Conservation (phyloP, 2,113 vertebrate species). For the Anolis sagrei region DNA sequence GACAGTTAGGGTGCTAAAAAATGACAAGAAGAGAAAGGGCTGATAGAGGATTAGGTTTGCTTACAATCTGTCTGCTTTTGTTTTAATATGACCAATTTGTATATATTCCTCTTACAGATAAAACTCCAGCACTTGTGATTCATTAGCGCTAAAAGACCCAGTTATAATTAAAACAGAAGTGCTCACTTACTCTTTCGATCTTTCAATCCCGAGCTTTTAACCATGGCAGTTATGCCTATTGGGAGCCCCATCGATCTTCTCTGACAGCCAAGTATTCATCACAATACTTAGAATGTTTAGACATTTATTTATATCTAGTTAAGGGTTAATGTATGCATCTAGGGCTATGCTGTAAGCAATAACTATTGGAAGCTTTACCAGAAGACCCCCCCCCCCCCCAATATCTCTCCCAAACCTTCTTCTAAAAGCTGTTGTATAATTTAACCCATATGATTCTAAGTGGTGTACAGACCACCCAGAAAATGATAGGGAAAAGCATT, state of each 20-base stretch:
- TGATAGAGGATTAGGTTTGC: slow-evolving; percentile 54
- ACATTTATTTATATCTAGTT: slow-evolving; percentile 67
- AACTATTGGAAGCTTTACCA: slow-evolving; percentile 48
- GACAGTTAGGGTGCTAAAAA: slow-evolving; percentile 62
- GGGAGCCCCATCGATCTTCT: slow-evolving; percentile 45
- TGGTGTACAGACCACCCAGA: slow-evolving; percentile 65
- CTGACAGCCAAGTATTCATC: slow-evolving; percentile 67
- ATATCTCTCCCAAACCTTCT: slow-evolving; percentile 41
- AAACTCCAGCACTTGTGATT: slow-evolving; percentile 42
- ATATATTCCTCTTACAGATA: slow-evolving; percentile 39
- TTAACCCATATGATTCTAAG: slow-evolving; percentile 63
- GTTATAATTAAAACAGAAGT: slow-evolving; percentile 70
- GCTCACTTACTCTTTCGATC: slow-evolving; percentile 66
- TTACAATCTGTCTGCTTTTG: slow-evolving; percentile 46
- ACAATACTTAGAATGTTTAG: slow-evolving; percentile 63
- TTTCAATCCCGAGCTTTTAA: slow-evolving; percentile 61
- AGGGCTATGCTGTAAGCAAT: slow-evolving; percentile 33
- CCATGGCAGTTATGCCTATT: slow-evolving; percentile 54
- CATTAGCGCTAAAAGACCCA: slow-evolving; percentile 54
- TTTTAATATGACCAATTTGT: slow-evolving; percentile 38
- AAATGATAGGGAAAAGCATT: slow-evolving; percentile 2
- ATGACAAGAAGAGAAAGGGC: slow-evolving; percentile 38
- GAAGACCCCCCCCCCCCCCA: slow-evolving; percentile 42
- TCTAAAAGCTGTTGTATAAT: slow-evolving; percentile 62
- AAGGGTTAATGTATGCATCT: slow-evolving; percentile 54